Evolutionary conservation across 2,888 invertebrate species (phyloP).

Genomic region (Rugalucina vietnamica): DNA sequence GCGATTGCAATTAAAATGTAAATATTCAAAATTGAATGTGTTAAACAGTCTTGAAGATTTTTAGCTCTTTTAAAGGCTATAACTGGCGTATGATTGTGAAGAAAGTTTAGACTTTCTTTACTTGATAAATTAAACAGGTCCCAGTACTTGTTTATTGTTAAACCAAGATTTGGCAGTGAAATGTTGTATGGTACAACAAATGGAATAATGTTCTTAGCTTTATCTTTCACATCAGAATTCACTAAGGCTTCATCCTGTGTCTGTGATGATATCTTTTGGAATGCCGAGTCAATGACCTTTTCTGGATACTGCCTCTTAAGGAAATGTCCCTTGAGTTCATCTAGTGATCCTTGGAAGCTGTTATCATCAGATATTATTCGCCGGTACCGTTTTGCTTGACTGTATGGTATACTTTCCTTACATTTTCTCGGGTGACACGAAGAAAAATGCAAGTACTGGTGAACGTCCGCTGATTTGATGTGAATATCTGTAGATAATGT

Average conservation of each 20-base stretch:
- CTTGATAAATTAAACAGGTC: not conserved
- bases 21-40: too few species aligned
- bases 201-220: not conserved
- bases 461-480: constrained; percentile 11
- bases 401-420: constrained; percentile 28
- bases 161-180: constrained; percentile 28
- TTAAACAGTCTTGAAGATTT: not conserved
- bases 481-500: not conserved
- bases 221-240: not conserved
- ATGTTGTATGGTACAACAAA: constrained; percentile 18
- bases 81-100: too few species aligned
- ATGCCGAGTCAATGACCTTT: not conserved
- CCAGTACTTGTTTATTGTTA: constrained; percentile 10
- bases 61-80: not conserved
- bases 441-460: constrained; percentile 23
- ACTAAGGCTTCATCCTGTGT: not conserved
- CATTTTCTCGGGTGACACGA: constrained; percentile 15
- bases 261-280: too few species aligned
- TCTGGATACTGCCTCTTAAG: constrained; percentile 14
- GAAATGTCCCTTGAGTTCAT: constrained; percentile 1
- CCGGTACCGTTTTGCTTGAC: constrained; percentile 35
- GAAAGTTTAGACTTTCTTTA: not conserved
- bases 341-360: constrained; percentile 7
- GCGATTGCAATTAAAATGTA: too few species aligned
- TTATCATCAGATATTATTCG: constrained; percentile 29